Conservation (phyloP, 2,797 vertebrate genomes). For the Coregonus sp. region DNA sequence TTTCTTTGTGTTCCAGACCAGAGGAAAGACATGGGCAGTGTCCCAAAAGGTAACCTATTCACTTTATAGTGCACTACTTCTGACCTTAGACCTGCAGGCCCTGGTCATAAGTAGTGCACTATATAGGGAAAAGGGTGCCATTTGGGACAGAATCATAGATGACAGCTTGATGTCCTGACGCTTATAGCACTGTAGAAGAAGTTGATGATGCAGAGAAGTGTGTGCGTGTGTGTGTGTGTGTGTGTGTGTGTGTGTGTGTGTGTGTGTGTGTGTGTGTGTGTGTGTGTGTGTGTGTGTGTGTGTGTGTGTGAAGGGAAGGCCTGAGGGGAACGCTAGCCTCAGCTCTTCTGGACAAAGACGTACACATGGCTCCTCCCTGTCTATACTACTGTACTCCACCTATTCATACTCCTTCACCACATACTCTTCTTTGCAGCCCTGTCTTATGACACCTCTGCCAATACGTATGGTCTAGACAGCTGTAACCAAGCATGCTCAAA, state of each 20-base stretch:
- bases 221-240: conserved; percentile 24
- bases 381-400: conserved; percentile 54
- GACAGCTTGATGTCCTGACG: conserved; percentile 66
- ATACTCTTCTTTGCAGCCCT: conserved; percentile 58
- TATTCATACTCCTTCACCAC: conserved; percentile 58
- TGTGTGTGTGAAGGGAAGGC: conserved; percentile 48
- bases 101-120: not conserved
- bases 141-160: conserved; percentile 37
- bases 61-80: not conserved
- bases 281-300: conserved; percentile 53
- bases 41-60: not conserved
- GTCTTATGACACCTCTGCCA: conserved; percentile 73
- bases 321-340: conserved; percentile 44
- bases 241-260: conserved; percentile 55
- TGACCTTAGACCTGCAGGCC: not conserved
- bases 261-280: conserved; percentile 54
- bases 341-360: conserved; percentile 56
- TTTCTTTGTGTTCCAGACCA: conserved; percentile 39
- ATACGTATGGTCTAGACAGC: conserved; percentile 72
- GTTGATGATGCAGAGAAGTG: conserved; percentile 59
- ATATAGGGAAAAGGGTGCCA: not conserved
- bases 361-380: conserved; percentile 71
- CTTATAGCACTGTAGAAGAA: conserved; percentile 58
- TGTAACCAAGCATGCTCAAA: conserved; percentile 79
- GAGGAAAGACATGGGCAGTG: not conserved